A percentile compares a stretch with the other conserved stretches of the same genome.
Evolutionary conservation across 2,797 vertebrate genomes (phyloP).

Genomic region (Sebastes steindachneri): DNA sequence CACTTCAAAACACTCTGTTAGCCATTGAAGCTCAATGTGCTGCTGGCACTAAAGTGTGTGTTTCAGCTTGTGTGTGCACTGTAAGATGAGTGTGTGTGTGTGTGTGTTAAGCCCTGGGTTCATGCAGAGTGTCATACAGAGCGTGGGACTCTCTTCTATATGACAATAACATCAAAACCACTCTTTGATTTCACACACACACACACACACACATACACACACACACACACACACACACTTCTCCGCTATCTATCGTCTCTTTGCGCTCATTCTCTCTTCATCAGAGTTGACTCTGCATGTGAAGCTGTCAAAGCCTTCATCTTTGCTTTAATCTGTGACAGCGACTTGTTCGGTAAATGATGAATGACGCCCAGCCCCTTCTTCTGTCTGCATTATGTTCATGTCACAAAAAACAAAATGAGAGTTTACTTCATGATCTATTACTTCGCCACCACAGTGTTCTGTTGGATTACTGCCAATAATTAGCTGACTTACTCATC

Average conservation of each 20-base stretch:
- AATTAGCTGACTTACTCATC: slow-evolving; percentile 3
- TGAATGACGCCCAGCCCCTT: slow-evolving; percentile 15
- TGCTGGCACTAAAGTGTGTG: slow-evolving; percentile 39
- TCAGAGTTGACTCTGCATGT: slow-evolving; percentile 16
- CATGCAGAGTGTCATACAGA: slow-evolving; percentile 60
- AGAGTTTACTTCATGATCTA: background rate
- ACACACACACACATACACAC: background rate
- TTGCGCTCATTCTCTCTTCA: background rate
- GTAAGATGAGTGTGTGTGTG: slow-evolving; percentile 9
- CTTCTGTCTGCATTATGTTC: slow-evolving; percentile 21
- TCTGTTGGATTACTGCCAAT: background rate
- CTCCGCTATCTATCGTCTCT: background rate
- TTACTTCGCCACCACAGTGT: background rate
- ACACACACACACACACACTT: background rate
- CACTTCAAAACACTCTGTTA: slow-evolving; percentile 54
- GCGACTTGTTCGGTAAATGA: slow-evolving; percentile 25
- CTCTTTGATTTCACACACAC: slow-evolving; percentile 49
- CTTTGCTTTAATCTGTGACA: slow-evolving; percentile 40
- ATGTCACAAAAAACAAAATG: slow-evolving; percentile 4
- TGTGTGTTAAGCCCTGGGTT: slow-evolving; percentile 37
- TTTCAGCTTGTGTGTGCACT: slow-evolving; percentile 25
- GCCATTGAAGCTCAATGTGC: slow-evolving; percentile 22
- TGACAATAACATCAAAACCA: slow-evolving; percentile 64
- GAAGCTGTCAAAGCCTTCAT: slow-evolving; percentile 37
- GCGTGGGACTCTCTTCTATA: slow-evolving; percentile 62